phyloP scores from a whole-genome alignment of 2,888 invertebrate species.

The Branchipolynoe longqiensis region DNA sequence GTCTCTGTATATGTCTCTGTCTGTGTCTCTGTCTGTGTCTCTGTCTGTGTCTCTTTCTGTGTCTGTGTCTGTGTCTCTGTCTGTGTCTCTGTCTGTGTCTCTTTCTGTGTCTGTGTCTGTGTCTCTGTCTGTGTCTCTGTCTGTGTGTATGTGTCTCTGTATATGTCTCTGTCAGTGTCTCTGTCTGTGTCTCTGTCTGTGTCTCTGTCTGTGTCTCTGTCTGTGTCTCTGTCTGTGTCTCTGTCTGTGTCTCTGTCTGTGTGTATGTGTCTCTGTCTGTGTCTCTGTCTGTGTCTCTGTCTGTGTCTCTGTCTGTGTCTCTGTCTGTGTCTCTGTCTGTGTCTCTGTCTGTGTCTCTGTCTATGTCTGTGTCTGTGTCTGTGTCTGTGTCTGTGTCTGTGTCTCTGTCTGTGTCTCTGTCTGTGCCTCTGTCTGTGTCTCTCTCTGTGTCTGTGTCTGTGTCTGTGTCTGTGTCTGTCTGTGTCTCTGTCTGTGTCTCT shows the following conservation, averaged over 20 bases:
- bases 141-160: background rate
- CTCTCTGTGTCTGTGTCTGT: background rate
- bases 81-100: background rate
- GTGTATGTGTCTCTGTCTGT: background rate
- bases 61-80: background rate
- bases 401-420: background rate
- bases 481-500: background rate
- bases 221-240: background rate
- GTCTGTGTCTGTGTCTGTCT: background rate
- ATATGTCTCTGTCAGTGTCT: background rate
- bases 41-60: background rate
- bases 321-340: background rate
- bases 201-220: background rate
- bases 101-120: background rate
- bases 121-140: background rate
- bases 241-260: background rate
- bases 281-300: background rate
- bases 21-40: background rate
- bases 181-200: background rate
- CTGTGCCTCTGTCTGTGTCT: slow-evolving; percentile 34
- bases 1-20: background rate
- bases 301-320: background rate
- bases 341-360: background rate
- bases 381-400: slow-evolving; percentile 6
- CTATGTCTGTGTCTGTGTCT: background rate